A percentile compares a stretch with the other conserved stretches of the same genome.
phyloP scores from a whole-genome alignment of 2,888 invertebrate genomes.

The Polylopha cassiicola region DNA sequence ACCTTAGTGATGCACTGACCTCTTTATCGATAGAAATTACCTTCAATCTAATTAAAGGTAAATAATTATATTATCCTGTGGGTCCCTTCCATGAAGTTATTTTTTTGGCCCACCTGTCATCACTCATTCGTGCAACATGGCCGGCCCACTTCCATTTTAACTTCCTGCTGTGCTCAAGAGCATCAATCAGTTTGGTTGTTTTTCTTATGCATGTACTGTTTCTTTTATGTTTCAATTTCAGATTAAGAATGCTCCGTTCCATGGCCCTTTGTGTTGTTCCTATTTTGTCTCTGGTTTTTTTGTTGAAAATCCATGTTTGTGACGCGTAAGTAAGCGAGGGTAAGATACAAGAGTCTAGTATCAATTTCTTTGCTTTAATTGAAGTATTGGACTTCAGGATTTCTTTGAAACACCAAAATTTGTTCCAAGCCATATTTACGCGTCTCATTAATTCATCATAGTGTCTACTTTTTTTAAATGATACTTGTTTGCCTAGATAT shows the following conservation, averaged over 20 bases:
- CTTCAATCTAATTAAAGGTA: too few relatives aligned
- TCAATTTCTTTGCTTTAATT: background rate
- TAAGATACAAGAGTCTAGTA: constrained; percentile 1
- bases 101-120: too few relatives aligned
- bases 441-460: too few relatives aligned
- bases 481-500: too few relatives aligned
- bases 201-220: background rate
- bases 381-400: background rate
- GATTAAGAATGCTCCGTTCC: constrained; percentile 1
- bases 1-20: constrained; percentile 39
- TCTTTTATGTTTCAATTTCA: background rate
- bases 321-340: background rate
- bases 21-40: constrained; percentile 16
- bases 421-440: background rate
- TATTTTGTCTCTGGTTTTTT: constrained; percentile 2
- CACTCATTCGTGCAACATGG: too few relatives aligned
- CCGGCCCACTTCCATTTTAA: too few relatives aligned
- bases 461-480: too few relatives aligned
- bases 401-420: background rate
- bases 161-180: too few relatives aligned
- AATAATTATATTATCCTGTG: too few relatives aligned
- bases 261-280: constrained; percentile 1
- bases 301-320: constrained; percentile 3
- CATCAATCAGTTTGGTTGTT: too few relatives aligned
- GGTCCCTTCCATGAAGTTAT: too few relatives aligned